phyloP scores from a whole-genome alignment of 2,113 vertebrate genomes.

The Cyanoramphus novaezelandiae region DNA sequence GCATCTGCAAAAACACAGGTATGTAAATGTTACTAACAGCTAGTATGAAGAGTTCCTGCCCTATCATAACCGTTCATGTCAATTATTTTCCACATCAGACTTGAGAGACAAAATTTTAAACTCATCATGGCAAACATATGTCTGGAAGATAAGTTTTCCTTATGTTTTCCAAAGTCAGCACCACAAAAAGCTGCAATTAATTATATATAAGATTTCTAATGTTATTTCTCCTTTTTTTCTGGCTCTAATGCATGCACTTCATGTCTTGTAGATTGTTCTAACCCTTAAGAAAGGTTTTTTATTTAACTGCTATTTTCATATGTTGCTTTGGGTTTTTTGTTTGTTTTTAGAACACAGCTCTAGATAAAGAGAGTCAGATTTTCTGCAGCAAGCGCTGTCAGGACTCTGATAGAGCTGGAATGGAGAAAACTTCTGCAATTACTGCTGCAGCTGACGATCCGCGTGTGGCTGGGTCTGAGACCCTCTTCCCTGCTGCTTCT shows the following conservation, averaged over 20 bases:
- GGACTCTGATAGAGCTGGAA: slow-evolving; percentile 43
- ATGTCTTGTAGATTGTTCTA: neutral
- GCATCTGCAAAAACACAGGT: neutral
- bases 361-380: slow-evolving; percentile 92
- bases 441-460: slow-evolving; percentile 50
- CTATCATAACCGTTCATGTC: neutral
- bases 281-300: neutral
- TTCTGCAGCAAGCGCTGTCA: slow-evolving; percentile 77
- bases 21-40: neutral
- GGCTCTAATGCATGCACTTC: slow-evolving; percentile 69
- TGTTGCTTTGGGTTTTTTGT: slow-evolving; percentile 11
- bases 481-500: slow-evolving; percentile 48
- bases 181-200: neutral
- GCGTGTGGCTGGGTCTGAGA: slow-evolving; percentile 23
- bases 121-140: neutral
- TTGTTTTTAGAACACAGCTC: slow-evolving; percentile 90
- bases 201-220: neutral
- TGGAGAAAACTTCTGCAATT: slow-evolving; percentile 38
- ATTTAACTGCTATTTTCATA: neutral
- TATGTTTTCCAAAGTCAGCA: neutral
- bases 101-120: neutral
- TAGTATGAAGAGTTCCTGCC: neutral
- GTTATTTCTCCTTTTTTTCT: slow-evolving; percentile 78
- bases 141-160: neutral
- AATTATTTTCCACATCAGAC: slow-evolving; percentile 43